Evolutionary conservation across 1,140 invertebrate species (phyloP), one percentile per base, ranked within the genome.

Genomic region (Mya arenaria): DNA sequence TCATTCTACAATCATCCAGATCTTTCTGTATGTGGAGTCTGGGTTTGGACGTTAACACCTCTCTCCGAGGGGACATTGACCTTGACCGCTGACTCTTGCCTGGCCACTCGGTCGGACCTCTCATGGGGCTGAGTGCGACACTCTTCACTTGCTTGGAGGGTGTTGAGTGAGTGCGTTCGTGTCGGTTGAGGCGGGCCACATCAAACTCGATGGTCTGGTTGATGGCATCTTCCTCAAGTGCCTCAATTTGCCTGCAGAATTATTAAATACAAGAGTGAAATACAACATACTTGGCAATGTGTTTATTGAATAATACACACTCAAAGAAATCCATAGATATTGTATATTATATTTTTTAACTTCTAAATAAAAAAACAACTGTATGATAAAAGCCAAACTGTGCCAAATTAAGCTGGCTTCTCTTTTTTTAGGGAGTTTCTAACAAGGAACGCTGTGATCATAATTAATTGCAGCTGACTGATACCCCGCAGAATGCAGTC

Each of bases 141-240:
- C 72, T 78, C 13, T 74, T 55, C 52, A 77, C 63, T 13, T 81
- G 62, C 17, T 81, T 78, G 6, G 86, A 72, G 2, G 86, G 86
- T 25, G 86, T 87, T 37, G 86, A 87, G 66, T 87, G 86, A 17
- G 84, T 85, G 17, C 84, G 69, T 60, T 85, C 84, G 62, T 71
- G 84, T n/a, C 68, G 73, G 52, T 77, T 84, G 30, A 85, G 66
- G 28, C 75, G 71, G 17, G 66, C 68, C 6, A 85, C 72, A 63
- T 85, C 82, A 82, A 85, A 87, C 39, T 84, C 84, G 55, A 86
- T 75, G 8, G 83, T 79, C 36, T 78, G 74, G 34, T 86, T 83
- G 23, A 75, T 75, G 30, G 65, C 72, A 71, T 85, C 78, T 15
- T 78, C 79, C 30, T 84, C 82, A 6, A 82, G 25, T 6, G 55